Conservation (phyloP, 2,113 vertebrate species). For the Phyllostomus hastatus region DNA sequence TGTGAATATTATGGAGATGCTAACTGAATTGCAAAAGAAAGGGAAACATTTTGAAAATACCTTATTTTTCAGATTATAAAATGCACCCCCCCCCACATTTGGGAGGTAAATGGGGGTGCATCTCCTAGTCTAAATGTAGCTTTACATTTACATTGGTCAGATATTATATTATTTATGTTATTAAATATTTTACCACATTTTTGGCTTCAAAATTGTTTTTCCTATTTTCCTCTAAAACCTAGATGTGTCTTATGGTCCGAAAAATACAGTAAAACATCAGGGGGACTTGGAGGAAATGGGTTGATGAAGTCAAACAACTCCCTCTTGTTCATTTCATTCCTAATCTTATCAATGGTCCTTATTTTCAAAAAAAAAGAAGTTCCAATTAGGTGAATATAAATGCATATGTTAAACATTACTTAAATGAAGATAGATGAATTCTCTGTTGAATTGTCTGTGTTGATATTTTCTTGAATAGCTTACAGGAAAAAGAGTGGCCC, state of each 20-base stretch:
- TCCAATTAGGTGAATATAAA: not conserved
- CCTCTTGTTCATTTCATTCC: not conserved
- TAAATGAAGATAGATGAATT: not conserved
- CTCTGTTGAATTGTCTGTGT: not conserved
- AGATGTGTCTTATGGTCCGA: too few relatives aligned
- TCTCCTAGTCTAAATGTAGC: too few relatives aligned
- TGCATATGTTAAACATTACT: not conserved
- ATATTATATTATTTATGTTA: too few relatives aligned
- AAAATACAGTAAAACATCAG: not conserved
- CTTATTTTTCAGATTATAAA: too few relatives aligned
- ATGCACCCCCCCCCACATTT: too few relatives aligned
- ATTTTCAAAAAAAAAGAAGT: not conserved
- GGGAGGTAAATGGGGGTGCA: too few relatives aligned
- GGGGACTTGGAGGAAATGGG: not conserved
- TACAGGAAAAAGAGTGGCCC: not conserved
- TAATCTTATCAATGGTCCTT: not conserved
- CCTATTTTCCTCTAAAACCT: too few relatives aligned
- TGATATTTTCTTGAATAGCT: not conserved
- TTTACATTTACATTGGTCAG: too few relatives aligned
- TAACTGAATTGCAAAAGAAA: not conserved
- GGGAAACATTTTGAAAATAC: not conserved
- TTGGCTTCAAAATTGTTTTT: too few relatives aligned
- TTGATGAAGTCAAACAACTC: not conserved
- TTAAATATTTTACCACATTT: too few relatives aligned
- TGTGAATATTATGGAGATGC: not conserved